Conservation (phyloP, 1,140 invertebrate species). For the Bombyx mandarina region DNA sequence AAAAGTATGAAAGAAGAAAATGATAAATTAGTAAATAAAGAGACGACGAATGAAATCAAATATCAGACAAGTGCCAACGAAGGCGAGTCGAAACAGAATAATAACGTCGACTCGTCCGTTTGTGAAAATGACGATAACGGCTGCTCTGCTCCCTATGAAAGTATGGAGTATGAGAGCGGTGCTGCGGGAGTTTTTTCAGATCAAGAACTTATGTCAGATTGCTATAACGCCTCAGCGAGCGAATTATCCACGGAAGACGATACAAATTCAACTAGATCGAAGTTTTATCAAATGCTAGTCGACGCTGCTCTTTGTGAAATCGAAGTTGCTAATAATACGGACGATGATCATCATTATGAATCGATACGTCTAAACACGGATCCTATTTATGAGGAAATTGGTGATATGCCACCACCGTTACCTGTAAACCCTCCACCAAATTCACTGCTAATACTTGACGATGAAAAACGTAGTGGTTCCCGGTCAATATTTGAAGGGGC, state of each 20-base stretch:
- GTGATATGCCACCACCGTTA: constrained; percentile 82
- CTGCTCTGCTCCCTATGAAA: constrained; percentile 72
- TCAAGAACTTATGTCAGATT: constrained; percentile 74
- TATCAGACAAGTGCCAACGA: constrained; percentile 20
- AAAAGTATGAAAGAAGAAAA: constrained; percentile 68
- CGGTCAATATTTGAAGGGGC: constrained; percentile 86
- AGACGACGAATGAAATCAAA: constrained; percentile 21
- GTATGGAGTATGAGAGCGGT: constrained; percentile 72
- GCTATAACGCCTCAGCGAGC: constrained; percentile 76
- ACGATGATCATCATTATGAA: constrained; percentile 83
- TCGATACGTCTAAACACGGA: constrained; percentile 81
- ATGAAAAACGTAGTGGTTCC: constrained; percentile 76
- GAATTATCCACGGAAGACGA: constrained; percentile 75
- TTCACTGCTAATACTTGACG: constrained; percentile 70
- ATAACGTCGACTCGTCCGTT: constrained; percentile 19
- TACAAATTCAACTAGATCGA: constrained; percentile 72
- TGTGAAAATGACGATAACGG: constrained; percentile 52
- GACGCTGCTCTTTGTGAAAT: constrained; percentile 76
- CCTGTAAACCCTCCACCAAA: constrained; percentile 81
- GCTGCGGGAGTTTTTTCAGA: constrained; percentile 65
- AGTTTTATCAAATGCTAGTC: constrained; percentile 78
- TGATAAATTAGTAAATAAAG: constrained; percentile 24
- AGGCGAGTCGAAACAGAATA: constrained; percentile 25
- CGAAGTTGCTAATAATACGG: constrained; percentile 72
- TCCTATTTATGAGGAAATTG: constrained; percentile 91